A percentile compares a stretch with the other conserved stretches of the same genome.
These are phyloP conservation scores for Melospiza georgiana DNA, from an alignment of 2,113 vertebrate genomes.

Conservation along the genomic window DNA sequence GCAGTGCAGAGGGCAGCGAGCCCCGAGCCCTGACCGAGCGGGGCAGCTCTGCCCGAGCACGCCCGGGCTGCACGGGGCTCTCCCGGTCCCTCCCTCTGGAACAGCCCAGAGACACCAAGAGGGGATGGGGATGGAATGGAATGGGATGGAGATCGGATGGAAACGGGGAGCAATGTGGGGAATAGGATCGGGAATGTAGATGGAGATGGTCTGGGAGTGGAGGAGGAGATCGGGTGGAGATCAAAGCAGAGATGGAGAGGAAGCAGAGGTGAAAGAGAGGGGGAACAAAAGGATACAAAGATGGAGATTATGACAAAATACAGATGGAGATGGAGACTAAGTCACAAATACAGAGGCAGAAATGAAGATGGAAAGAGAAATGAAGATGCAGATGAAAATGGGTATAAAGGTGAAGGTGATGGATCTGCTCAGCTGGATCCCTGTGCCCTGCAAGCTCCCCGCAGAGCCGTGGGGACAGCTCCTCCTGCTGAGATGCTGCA, in stretches of 20 bases:
- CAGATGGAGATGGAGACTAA: not conserved
- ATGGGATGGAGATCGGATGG: not conserved
- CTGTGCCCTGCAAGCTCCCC: not conserved
- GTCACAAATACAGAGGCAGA: accelerated
- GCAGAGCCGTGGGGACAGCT: not conserved
- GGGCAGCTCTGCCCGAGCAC: too few relatives aligned
- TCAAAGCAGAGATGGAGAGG: not conserved
- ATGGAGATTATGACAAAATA: not conserved
- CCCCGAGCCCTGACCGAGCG: too few relatives aligned
- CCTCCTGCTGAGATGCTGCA: not conserved
- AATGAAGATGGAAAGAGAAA: not conserved
- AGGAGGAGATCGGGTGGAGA: too few relatives aligned
- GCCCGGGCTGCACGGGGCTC: not conserved
- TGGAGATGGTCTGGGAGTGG: too few relatives aligned
- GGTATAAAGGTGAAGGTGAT: too few relatives aligned
- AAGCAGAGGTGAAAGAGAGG: not conserved
- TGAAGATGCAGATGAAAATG: not conserved
- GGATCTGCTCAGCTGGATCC: not conserved
- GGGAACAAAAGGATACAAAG: not conserved
- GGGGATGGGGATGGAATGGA: not conserved
- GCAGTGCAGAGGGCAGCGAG: accelerated
- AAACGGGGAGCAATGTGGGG: too few relatives aligned
- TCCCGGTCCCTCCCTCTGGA: not conserved
- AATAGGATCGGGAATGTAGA: not conserved
- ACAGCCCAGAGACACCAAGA: not conserved